These are phyloP conservation scores for Colossoma macropomum DNA, from an alignment of 2,113 vertebrate species.

Conservation along the genomic window DNA sequence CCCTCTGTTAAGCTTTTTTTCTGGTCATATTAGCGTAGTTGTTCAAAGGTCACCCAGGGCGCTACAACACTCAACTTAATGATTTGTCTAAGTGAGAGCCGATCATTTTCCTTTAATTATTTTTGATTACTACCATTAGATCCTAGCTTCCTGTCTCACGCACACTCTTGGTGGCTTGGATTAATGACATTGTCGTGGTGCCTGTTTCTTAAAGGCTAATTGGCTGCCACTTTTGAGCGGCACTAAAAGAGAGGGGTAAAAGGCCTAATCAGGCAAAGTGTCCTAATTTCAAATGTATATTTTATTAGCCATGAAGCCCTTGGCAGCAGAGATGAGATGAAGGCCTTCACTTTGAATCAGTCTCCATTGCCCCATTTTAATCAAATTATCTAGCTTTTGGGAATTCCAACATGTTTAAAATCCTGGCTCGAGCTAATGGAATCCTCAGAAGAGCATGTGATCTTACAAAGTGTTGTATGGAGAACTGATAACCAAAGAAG, in stretches of 20 bases:
- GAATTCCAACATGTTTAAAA: slow-evolving; percentile 52
- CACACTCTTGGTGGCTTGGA: slow-evolving; percentile 67
- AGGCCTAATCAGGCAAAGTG: slow-evolving; percentile 61
- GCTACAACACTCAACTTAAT: slow-evolving; percentile 67
- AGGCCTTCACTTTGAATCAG: slow-evolving; percentile 43
- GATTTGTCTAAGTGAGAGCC: slow-evolving; percentile 71
- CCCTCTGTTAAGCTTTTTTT: slow-evolving; percentile 22
- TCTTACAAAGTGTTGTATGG: slow-evolving; percentile 48
- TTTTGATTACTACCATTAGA: slow-evolving; percentile 80
- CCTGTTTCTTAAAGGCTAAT: slow-evolving; percentile 75
- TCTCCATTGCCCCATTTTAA: slow-evolving; percentile 67
- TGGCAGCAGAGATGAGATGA: slow-evolving; percentile 51
- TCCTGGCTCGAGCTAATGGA: slow-evolving; percentile 54
- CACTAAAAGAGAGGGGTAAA: slow-evolving; percentile 52
- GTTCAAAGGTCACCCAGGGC: slow-evolving; percentile 67
- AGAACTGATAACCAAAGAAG: not conserved
- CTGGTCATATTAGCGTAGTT: slow-evolving; percentile 12
- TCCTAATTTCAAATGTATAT: slow-evolving; percentile 70
- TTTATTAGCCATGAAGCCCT: slow-evolving; percentile 67
- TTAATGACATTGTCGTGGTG: slow-evolving; percentile 67
- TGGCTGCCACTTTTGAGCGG: slow-evolving; percentile 66
- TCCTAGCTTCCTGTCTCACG: slow-evolving; percentile 66
- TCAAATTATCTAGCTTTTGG: slow-evolving; percentile 65
- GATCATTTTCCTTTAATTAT: slow-evolving; percentile 78
- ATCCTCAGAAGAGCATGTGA: slow-evolving; percentile 48